Conservation (phyloP, 1,140 invertebrate species). For the Meloidogyne hapla region DNA sequence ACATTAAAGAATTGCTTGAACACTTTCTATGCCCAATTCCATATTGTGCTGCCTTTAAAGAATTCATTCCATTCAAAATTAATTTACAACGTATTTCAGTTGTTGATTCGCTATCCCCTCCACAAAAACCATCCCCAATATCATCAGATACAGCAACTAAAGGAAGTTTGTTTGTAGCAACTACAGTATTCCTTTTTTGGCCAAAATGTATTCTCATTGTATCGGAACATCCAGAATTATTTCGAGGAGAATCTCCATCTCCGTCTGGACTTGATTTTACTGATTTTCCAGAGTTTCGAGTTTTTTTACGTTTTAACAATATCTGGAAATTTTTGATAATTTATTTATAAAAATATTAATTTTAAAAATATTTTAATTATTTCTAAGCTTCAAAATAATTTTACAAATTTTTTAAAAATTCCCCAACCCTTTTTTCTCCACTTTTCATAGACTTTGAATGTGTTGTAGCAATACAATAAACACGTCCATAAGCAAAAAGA, state of each 20-base stretch:
- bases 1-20: slow-evolving; percentile 1
- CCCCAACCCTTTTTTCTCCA: slow-evolving; percentile 57
- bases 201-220: slow-evolving; percentile 63
- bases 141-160: slow-evolving; percentile 6
- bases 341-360: too few species aligned
- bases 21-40: neutral
- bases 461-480: slow-evolving; percentile 51
- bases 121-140: neutral
- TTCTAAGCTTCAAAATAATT: neutral
- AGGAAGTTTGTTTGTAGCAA: neutral
- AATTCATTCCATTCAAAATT: slow-evolving; percentile 1
- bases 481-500: slow-evolving; percentile 58
- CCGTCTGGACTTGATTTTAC: slow-evolving; percentile 22
- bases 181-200: slow-evolving; percentile 29
- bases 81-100: slow-evolving; percentile 12
- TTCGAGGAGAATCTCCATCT: slow-evolving; percentile 8
- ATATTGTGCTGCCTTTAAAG: neutral
- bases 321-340: slow-evolving; percentile 1
- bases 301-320: slow-evolving; percentile 18
- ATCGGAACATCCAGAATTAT: slow-evolving; percentile 40
- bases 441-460: slow-evolving; percentile 59
- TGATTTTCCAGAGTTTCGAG: slow-evolving; percentile 14
- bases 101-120: neutral
- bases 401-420: neutral
- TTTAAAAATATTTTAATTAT: too few species aligned